phyloP scores from a whole-genome alignment of 1,140 invertebrate genomes.

The Sitodiplosis mosellana region DNA sequence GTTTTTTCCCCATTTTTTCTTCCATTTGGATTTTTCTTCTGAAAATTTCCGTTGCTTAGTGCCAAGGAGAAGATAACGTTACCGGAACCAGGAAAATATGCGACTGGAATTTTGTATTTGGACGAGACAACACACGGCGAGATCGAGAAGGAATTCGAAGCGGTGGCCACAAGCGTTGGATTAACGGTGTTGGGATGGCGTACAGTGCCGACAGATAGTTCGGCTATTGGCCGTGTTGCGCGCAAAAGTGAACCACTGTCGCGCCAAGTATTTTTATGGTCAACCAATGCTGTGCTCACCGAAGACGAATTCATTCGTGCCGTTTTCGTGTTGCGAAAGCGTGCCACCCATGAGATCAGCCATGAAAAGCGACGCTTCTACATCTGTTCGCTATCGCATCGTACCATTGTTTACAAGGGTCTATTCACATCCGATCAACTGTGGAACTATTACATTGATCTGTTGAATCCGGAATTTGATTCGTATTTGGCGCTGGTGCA shows the following conservation, averaged over 20 bases:
- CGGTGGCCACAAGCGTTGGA: constrained; percentile 60
- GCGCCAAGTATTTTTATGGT: constrained; percentile 77
- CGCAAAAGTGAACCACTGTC: constrained; percentile 86
- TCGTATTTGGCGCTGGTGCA: constrained; percentile 93
- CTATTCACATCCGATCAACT: constrained; percentile 90
- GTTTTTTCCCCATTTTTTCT: too few relatives aligned
- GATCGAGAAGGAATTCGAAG: constrained; percentile 62
- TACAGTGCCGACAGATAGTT: constrained; percentile 70
- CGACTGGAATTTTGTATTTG: constrained; percentile 89
- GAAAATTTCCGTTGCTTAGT: too few relatives aligned
- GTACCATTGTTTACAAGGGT: constrained; percentile 93
- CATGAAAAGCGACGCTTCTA: constrained; percentile 77
- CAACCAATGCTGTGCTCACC: constrained; percentile 31
- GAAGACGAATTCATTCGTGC: constrained; percentile 43
- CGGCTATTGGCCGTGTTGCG: constrained; percentile 75
- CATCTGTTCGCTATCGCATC: constrained; percentile 83
- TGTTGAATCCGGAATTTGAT: constrained; percentile 62
- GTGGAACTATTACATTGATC: constrained; percentile 56
- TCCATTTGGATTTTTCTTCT: too few relatives aligned
- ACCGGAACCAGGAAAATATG: constrained; percentile 75
- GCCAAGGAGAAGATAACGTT: constrained; percentile 59
- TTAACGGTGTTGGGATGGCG: constrained; percentile 80
- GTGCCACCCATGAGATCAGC: constrained; percentile 73
- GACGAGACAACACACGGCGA: constrained; percentile 65
- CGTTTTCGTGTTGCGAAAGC: constrained; percentile 85